Percentiles rank a stretch among this genome's conserved stretches.
phyloP scores from a whole-genome alignment of 2,888 invertebrate species.

The Monopis laevigella region DNA sequence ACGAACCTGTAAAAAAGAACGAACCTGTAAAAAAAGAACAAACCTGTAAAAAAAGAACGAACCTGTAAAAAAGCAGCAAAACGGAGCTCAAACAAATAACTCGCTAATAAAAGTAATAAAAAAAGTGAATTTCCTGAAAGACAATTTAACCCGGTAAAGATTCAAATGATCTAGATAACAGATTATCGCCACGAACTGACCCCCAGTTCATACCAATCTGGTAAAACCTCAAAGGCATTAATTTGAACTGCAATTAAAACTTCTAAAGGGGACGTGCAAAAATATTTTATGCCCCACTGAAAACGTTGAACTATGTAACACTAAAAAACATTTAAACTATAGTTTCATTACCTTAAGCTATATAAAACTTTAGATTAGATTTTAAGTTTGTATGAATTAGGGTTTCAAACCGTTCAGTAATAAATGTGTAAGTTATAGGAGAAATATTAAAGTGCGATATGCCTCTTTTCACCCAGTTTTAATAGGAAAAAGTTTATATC shows the following conservation, averaged over 20 bases:
- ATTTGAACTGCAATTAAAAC: constrained; percentile 52
- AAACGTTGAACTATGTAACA: constrained; percentile 3
- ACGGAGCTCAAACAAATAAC: no score
- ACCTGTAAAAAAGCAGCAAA: no score
- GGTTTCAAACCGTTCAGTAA: neutral
- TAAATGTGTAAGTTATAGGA: neutral
- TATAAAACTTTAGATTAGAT: neutral
- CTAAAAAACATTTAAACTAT: constrained; percentile 12
- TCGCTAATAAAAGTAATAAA: no score
- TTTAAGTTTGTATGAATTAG: neutral
- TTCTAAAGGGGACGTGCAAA: constrained; percentile 33
- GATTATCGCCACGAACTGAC: no score
- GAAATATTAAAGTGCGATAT: no score
- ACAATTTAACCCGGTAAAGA: no score
- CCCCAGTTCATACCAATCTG: neutral
- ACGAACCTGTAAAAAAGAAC: no score
- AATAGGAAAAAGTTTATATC: constrained; percentile 2
- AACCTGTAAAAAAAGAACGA: no score
- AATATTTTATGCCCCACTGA: constrained; percentile 19
- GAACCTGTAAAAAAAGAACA: no score
- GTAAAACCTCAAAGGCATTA: constrained; percentile 27
- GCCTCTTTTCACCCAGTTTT: constrained; percentile 1
- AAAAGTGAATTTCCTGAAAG: no score
- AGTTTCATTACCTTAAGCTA: neutral
- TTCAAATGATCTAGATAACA: no score